These are phyloP conservation scores for Leptogaster cylindrica DNA, from an alignment of 2,888 invertebrate genomes.

Conservation along the genomic window DNA sequence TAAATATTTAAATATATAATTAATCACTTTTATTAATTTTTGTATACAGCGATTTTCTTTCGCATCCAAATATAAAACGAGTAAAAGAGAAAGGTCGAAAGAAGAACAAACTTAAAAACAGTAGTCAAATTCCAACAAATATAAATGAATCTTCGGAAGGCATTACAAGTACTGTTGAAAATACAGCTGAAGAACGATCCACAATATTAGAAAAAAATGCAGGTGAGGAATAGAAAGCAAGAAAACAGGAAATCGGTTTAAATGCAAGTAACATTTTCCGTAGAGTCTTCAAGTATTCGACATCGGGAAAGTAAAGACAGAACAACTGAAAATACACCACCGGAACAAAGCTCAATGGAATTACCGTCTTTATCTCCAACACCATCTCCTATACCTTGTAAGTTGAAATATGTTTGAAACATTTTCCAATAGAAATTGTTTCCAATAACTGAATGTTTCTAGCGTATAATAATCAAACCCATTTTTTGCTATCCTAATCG, in stretches of 20 bases:
- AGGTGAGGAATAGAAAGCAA: neutral
- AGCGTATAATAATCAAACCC: no score
- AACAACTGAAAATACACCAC: conserved; percentile 50
- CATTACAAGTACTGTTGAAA: neutral
- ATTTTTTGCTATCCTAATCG: no score
- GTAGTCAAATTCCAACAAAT: conserved; percentile 43
- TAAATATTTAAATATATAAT: no score
- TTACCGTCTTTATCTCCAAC: conserved; percentile 51
- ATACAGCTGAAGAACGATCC: neutral
- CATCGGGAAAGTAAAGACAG: conserved; percentile 52
- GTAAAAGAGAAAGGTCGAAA: conserved; percentile 68
- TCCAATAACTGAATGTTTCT: neutral
- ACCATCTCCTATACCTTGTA: conserved; percentile 52
- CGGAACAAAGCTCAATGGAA: conserved; percentile 53
- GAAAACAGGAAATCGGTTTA: neutral
- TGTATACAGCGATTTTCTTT: conserved; percentile 51
- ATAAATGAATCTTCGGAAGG: conserved; percentile 6
- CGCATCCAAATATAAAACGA: conserved; percentile 64
- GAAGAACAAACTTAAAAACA: conserved; percentile 66
- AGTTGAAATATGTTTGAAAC: no score
- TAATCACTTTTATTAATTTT: no score
- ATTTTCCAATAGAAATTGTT: no score
- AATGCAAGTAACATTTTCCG: neutral
- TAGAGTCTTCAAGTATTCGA: conserved; percentile 49
- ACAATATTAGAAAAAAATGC: neutral